Evolutionary conservation across 2,113 vertebrate species (phyloP).

Genomic region (Malaclemys terrapin): DNA sequence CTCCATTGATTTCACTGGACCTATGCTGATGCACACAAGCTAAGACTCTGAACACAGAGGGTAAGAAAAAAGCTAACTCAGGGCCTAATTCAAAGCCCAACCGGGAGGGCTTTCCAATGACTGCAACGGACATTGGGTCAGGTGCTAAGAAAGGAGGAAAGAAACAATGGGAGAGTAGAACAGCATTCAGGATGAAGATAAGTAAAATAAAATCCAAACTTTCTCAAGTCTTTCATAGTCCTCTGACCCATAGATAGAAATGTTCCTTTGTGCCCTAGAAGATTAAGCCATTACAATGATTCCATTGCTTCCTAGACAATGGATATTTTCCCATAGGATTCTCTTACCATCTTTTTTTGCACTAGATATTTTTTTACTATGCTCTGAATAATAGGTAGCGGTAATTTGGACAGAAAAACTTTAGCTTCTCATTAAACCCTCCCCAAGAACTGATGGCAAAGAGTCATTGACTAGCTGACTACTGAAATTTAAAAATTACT

Average conservation of each 20-base stretch:
- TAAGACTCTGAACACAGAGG: background rate
- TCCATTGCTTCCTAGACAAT: background rate
- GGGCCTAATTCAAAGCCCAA: accelerated
- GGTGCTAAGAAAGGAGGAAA: background rate
- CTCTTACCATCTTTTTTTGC: background rate
- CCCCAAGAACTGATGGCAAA: background rate
- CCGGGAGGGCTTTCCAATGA: background rate
- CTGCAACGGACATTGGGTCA: background rate
- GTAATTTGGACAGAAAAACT: background rate
- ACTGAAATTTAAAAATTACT: background rate
- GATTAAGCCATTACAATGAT: background rate
- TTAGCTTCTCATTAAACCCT: background rate
- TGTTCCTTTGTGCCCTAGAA: background rate
- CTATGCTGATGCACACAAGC: background rate
- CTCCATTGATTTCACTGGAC: background rate
- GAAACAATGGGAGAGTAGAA: background rate
- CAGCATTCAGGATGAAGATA: background rate
- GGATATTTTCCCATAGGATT: background rate
- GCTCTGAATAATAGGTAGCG: background rate
- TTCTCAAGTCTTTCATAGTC: background rate
- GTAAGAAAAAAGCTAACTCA: background rate
- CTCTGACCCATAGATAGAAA: background rate
- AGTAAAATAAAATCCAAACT: background rate
- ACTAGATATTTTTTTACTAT: background rate
- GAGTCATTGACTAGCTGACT: background rate